phyloP scores from a whole-genome alignment of 2,113 vertebrate genomes.

The Melanerpes aurifrons region DNA sequence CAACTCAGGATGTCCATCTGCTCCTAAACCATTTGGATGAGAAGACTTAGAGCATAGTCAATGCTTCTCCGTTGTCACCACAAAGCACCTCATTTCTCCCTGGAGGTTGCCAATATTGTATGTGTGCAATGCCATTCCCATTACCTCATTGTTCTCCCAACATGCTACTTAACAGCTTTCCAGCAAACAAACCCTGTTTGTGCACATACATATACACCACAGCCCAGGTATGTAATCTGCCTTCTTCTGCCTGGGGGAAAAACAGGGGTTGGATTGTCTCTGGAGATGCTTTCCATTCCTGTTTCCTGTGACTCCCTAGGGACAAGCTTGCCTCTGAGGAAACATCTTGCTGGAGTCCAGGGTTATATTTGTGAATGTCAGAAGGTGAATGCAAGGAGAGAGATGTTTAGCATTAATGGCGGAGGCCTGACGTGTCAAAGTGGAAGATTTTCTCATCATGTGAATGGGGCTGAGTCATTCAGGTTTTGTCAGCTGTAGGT shows the following conservation, averaged over 20 bases:
- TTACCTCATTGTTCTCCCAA: background rate
- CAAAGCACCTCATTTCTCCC: background rate
- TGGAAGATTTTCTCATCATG: conserved; percentile 17
- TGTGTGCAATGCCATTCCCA: background rate
- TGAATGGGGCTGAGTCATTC: background rate
- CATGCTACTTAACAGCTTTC: background rate
- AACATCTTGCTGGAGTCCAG: conserved; percentile 40
- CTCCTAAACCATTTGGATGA: background rate
- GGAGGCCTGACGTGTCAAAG: background rate
- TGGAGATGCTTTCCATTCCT: conserved; percentile 22
- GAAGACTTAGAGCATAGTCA: background rate
- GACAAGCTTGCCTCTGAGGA: conserved; percentile 36
- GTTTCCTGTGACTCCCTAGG: conserved; percentile 37
- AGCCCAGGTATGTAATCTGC: background rate
- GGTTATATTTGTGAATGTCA: background rate
- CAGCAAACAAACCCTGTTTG: background rate
- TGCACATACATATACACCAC: background rate
- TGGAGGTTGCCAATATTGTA: background rate
- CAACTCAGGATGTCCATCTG: background rate
- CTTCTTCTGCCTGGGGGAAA: background rate
- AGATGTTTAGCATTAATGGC: background rate
- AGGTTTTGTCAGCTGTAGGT: background rate
- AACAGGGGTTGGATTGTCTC: conserved; percentile 1
- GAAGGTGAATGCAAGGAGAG: background rate
- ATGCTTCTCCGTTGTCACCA: background rate